Evolutionary conservation across 2,113 vertebrate species (phyloP).

Genomic region (Xyrauchen texanus): DNA sequence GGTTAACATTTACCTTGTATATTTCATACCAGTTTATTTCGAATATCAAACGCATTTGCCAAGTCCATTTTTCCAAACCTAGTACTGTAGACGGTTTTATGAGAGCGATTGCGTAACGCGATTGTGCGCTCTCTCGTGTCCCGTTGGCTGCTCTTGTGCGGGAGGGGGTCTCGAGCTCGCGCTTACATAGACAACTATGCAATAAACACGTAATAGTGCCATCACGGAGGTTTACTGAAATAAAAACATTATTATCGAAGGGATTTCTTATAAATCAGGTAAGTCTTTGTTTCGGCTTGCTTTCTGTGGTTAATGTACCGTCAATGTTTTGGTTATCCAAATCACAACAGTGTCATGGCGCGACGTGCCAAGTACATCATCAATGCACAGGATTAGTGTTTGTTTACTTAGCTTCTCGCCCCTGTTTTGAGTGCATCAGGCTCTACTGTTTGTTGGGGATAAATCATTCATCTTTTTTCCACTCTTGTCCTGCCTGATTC

Average conservation of each 20-base stretch:
- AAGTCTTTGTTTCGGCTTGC: not conserved
- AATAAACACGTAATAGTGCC: constrained; percentile 1
- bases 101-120: constrained; percentile 47
- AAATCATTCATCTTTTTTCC: not conserved
- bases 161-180: constrained; percentile 23
- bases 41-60: not conserved
- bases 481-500: not conserved
- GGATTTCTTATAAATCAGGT: constrained; percentile 23
- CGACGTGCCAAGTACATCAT: constrained; percentile 11
- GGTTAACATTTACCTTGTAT: too few species aligned
- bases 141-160: constrained; percentile 21
- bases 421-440: not conserved
- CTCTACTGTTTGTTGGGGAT: not conserved
- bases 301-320: not conserved
- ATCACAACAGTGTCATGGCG: constrained; percentile 20
- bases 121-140: constrained; percentile 37
- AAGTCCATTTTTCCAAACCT: too few species aligned
- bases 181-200: not conserved
- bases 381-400: constrained; percentile 20
- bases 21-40: not conserved
- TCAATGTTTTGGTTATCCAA: not conserved
- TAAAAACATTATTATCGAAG: not conserved
- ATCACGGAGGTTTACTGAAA: constrained; percentile 16
- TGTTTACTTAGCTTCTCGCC: not conserved
- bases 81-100: not conserved